Evolutionary conservation across 2,797 vertebrate genomes (phyloP).

Genomic region (Halcyon leucocephala): DNA sequence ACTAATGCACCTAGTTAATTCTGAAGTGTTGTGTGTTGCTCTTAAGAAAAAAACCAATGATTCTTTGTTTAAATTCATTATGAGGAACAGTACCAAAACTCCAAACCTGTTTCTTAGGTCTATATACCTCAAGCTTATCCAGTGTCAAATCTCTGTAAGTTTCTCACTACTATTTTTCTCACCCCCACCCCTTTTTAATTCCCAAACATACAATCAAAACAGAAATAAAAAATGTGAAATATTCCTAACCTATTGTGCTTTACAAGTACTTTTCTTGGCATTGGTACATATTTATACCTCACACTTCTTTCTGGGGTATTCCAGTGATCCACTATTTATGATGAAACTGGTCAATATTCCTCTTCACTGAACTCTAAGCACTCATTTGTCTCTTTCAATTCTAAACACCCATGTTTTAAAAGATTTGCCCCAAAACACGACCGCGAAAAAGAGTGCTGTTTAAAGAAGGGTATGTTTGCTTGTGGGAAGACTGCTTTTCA

Average conservation of each 20-base stretch:
- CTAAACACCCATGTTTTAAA: not conserved
- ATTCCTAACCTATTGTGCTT: not conserved
- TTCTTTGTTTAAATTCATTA: not conserved
- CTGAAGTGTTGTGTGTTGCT: not conserved
- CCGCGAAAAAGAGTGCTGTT: too few species aligned
- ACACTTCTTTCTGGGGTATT: not conserved
- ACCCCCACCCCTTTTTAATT: not conserved
- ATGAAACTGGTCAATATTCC: not conserved
- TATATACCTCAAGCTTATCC: rapidly evolving
- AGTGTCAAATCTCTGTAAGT: not conserved
- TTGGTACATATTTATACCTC: not conserved
- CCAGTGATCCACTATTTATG: not conserved
- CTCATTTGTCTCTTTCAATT: not conserved
- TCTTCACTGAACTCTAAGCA: not conserved
- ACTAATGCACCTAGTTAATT: not conserved
- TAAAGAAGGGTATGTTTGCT: too few species aligned
- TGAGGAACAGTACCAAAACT: not conserved
- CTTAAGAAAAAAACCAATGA: not conserved
- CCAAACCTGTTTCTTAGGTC: not conserved
- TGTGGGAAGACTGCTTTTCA: too few species aligned
- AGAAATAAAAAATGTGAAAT: not conserved
- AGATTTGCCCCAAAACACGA: not conserved
- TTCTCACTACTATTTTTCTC: not conserved
- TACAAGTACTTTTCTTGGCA: not conserved
- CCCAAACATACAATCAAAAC: not conserved